Conservation (phyloP, 2,113 vertebrate species). For the Columba livia region DNA sequence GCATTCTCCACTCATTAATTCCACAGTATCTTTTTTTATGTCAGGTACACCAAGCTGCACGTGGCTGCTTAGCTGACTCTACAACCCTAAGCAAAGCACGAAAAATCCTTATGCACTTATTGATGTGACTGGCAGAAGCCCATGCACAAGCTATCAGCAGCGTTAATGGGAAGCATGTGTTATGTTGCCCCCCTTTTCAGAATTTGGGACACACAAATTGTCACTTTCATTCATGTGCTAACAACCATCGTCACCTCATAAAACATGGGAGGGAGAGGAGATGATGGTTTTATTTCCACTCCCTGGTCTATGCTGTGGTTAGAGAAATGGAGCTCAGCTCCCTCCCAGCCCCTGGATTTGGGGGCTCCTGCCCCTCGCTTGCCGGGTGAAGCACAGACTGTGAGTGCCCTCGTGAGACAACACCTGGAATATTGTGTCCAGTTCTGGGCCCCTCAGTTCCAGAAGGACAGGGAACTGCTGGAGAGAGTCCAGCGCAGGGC, state of each 20-base stretch:
- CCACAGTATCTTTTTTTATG: neutral
- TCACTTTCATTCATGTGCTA: neutral
- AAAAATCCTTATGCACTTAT: neutral
- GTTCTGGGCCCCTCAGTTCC: too few species aligned
- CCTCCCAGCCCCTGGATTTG: neutral
- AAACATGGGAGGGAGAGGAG: neutral
- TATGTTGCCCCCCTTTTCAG: neutral
- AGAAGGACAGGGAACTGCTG: too few species aligned
- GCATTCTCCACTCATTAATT: neutral
- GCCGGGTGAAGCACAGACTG: neutral
- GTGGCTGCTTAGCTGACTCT: neutral
- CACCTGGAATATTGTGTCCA: too few species aligned
- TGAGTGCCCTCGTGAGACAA: too few species aligned
- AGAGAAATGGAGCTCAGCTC: neutral
- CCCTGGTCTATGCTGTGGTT: neutral
- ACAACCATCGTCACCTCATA: neutral
- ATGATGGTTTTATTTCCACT: neutral
- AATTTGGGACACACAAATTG: neutral
- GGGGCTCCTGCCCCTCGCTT: neutral
- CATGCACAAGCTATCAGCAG: neutral
- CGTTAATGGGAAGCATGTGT: neutral
- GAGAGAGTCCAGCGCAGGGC: too few species aligned
- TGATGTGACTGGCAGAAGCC: neutral
- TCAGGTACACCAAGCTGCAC: neutral
- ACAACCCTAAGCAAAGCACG: neutral